These are phyloP conservation scores for Euzetes globulus DNA, from an alignment of 2,888 invertebrate species.

Conservation along the genomic window DNA sequence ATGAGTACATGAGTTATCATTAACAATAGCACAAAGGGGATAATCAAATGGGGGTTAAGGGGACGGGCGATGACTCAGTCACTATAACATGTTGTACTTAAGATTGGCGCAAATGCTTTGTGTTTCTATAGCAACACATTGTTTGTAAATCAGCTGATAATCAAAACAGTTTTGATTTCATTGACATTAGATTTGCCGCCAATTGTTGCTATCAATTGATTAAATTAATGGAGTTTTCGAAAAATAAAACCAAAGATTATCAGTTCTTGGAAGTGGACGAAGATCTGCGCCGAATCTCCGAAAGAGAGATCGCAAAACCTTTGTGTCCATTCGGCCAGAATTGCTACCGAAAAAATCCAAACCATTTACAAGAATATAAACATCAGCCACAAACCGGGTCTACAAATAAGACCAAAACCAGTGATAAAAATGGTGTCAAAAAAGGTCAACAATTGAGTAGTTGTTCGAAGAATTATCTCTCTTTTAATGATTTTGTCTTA, in stretches of 20 bases:
- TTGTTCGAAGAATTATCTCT: background rate
- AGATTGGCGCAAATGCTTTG: too few relatives aligned
- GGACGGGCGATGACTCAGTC: too few relatives aligned
- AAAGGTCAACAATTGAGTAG: background rate
- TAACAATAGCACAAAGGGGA: too few relatives aligned
- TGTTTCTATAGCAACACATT: too few relatives aligned
- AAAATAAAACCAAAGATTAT: background rate
- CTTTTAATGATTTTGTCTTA: background rate
- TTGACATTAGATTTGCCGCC: constrained; percentile 4
- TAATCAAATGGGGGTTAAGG: too few relatives aligned
- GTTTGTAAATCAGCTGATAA: too few relatives aligned
- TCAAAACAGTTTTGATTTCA: too few relatives aligned
- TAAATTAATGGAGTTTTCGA: background rate
- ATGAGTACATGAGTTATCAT: too few relatives aligned
- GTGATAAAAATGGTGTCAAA: constrained; percentile 30
- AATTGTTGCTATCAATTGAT: background rate
- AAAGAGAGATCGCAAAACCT: constrained; percentile 30
- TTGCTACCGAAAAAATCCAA: constrained; percentile 73
- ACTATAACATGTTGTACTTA: too few relatives aligned
- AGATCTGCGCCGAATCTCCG: constrained; percentile 18
- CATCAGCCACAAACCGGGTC: constrained; percentile 54
- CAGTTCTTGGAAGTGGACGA: constrained; percentile 28
- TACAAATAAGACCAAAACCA: background rate
- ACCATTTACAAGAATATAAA: constrained; percentile 65
- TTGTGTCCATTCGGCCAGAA: constrained; percentile 67